Conservation (phyloP, 2,888 invertebrate genomes). For the Colletes collaris region DNA sequence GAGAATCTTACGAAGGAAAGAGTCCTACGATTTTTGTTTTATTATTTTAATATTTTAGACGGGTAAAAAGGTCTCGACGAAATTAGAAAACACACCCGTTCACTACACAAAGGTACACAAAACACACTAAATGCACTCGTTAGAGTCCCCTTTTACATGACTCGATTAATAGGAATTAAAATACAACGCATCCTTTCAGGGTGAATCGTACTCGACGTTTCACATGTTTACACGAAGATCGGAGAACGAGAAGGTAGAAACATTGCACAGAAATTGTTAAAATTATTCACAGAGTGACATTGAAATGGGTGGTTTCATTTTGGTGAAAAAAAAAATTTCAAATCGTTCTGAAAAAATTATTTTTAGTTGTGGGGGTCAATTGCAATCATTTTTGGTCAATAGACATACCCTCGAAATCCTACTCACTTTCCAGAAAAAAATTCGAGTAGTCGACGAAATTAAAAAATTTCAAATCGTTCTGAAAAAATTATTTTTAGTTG, state of each 20-base stretch:
- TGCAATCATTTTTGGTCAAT: too few relatives aligned
- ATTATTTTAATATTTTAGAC: slow-evolving; percentile 35
- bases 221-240: slow-evolving; percentile 30
- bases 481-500: too few relatives aligned
- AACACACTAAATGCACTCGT: slow-evolving; percentile 15
- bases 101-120: slow-evolving; percentile 43
- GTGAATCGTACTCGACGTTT: slow-evolving; percentile 28
- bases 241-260: slow-evolving; percentile 42
- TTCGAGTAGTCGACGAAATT: too few relatives aligned
- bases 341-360: too few relatives aligned
- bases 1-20: neutral
- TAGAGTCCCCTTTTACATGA: neutral
- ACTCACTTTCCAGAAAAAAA: too few relatives aligned
- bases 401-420: too few relatives aligned
- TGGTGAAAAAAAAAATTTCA: too few relatives aligned
- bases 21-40: slow-evolving; percentile 4
- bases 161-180: neutral
- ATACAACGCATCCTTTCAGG: slow-evolving; percentile 38
- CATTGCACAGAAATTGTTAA: neutral
- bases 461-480: too few relatives aligned
- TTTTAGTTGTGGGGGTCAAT: too few relatives aligned
- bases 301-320: too few relatives aligned
- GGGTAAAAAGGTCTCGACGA: slow-evolving; percentile 17
- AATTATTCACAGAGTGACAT: neutral
- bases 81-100: slow-evolving; percentile 6